Evolutionary conservation across 2,797 vertebrate species (phyloP), one percentile per base, ranked within the genome.

Genomic region (Enteromius radiatus): DNA sequence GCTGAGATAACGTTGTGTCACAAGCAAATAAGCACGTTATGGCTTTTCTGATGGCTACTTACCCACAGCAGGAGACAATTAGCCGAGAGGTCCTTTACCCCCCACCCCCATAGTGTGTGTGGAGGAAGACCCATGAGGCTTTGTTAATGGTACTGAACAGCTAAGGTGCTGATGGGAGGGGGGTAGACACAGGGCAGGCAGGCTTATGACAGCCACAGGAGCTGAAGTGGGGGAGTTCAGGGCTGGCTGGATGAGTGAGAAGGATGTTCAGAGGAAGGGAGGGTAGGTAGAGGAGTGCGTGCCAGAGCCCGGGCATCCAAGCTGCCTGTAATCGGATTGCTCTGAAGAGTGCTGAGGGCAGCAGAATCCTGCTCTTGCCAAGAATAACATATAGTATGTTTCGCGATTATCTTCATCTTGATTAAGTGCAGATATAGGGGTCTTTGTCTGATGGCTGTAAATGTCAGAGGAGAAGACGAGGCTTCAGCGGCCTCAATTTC

Each of bases 271-370:
- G 65, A 64, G 68, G 67, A 52, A 26, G 59, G 67, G 69, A 64
- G 54, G 56, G 47, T 31, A 28, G 47, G 54, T 38, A 47, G 12
- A 61, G 9, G 70, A 9, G 61, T 45, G 65, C 11, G 31, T 74
- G 68, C 83, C n/a, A 63, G 76, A 77, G 56, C 73, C 84, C 26
- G 85, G 89, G 88, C 89, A 87, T 89, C 83, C 78, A 84, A 82
- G 91, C 89, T 90, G 88, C 91, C 90, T 91, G 87, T 94, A 94
- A 94, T 94, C 91, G 86, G 92, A 94, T 93, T 94, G 92, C 82
- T 81, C 70, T 84, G 73, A 26, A 91, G 90, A 93, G 82, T 92
- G 94, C 92, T 93, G 92, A 94, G 92, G 89, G 84, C 3, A 81
- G 92, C 94, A 92, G 85, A 88, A 92, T 90, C 81, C 87, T 83